Conservation (phyloP, 2,888 invertebrate genomes). For the Bursaphelenchus okinawaensis region DNA sequence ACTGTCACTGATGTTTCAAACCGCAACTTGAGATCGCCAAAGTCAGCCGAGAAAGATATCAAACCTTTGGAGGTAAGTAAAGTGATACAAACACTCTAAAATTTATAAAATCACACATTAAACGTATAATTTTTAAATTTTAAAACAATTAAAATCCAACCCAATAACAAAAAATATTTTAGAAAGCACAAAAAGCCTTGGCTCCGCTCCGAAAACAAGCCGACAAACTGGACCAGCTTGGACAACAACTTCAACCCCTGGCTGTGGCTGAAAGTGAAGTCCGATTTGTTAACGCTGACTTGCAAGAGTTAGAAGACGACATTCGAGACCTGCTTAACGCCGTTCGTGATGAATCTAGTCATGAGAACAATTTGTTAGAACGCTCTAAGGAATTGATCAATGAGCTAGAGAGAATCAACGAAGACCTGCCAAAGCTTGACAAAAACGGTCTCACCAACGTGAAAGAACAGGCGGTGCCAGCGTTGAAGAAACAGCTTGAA, state of each 20-base stretch:
- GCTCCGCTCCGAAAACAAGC: background rate
- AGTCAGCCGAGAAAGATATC: conserved; percentile 21
- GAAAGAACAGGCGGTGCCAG: background rate
- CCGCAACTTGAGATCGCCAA: background rate
- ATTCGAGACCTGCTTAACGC: conserved; percentile 26
- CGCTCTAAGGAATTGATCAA: background rate
- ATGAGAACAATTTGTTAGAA: conserved; percentile 18
- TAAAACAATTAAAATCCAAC: too few species aligned
- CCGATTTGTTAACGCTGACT: conserved; percentile 44
- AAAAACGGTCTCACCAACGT: background rate
- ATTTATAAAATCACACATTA: too few species aligned
- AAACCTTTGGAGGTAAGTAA: conserved; percentile 24
- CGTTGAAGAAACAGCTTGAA: conserved; percentile 5
- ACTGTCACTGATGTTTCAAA: background rate
- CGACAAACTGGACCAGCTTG: conserved; percentile 34
- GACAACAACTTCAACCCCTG: conserved; percentile 39
- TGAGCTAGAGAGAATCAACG: conserved; percentile 7
- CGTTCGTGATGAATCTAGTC: conserved; percentile 16
- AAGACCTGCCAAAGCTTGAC: conserved; percentile 1
- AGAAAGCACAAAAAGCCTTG: conserved; percentile 5
- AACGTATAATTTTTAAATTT: too few species aligned
- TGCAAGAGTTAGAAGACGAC: conserved; percentile 38
- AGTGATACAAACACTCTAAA: too few species aligned
- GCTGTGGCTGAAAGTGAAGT: conserved; percentile 39
- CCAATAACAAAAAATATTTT: conserved; percentile 21